These are phyloP conservation scores for Gopherus evgoodei DNA, from an alignment of 2,113 vertebrate genomes.

Conservation along the genomic window DNA sequence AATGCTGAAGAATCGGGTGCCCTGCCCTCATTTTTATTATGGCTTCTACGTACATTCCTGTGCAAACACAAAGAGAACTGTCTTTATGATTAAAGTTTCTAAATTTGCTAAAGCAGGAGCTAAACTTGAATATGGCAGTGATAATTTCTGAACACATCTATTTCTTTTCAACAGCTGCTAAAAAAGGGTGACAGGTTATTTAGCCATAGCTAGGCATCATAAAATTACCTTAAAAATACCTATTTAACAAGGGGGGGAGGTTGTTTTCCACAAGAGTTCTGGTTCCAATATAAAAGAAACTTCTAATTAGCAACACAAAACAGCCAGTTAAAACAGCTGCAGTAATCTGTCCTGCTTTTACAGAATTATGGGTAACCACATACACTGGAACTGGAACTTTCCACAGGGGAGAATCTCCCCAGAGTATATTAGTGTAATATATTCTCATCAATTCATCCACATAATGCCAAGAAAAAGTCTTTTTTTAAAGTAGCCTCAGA, in stretches of 20 bases:
- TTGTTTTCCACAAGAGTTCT: neutral
- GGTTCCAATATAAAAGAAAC: conserved; percentile 22
- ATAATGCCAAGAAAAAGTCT: neutral
- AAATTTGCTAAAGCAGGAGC: neutral
- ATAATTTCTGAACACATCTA: neutral
- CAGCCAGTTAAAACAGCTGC: neutral
- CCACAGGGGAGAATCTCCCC: neutral
- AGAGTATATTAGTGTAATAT: neutral
- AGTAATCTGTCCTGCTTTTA: neutral
- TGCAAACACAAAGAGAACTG: neutral
- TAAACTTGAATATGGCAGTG: neutral
- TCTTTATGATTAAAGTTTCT: conserved; percentile 30
- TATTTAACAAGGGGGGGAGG: neutral
- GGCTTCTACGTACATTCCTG: neutral
- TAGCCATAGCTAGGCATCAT: neutral
- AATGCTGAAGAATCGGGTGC: no score
- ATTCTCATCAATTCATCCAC: neutral
- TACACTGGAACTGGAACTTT: neutral
- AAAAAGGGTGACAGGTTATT: conserved; percentile 18
- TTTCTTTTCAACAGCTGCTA: neutral
- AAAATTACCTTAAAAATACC: conserved; percentile 29
- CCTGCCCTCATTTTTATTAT: neutral
- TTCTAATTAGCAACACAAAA: conserved; percentile 27
- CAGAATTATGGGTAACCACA: neutral
- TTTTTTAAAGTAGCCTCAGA: neutral